Base-by-base conservation (phyloP, 2,888 invertebrate genomes). In the Dorcus parallelipipedus region DNA sequence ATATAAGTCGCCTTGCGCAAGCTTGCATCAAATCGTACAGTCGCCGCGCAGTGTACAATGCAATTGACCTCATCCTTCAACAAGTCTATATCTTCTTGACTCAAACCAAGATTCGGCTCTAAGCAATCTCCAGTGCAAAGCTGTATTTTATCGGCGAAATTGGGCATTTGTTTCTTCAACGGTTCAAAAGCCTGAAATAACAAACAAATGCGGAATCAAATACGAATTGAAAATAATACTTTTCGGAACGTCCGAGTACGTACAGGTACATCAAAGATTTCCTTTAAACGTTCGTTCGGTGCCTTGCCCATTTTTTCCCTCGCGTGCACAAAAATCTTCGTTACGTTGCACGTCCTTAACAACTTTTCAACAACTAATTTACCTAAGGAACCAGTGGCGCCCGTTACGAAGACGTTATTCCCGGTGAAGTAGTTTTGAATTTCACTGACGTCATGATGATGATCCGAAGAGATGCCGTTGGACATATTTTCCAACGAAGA, bases 21-120 rank as follows among this genome's bases (percentile, higher is more conserved):
- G 49, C 82, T 83, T 71, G 90, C 90, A 71, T 90, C 88, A 72
- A 92, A 91, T 63, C 85, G 81, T 10, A 91, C 86, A 0, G 89
- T 90, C 1, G 90, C 91, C 2, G 38, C n/a, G 51, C 7, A n/a
- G 5, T 41, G 7, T 3, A 9, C 3, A 42, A 14, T 14, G 17
- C 6, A 23, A 10, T 43, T 17, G 47, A 60, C 63, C 69, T 52
- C 64, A 38, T 69, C 64, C 20, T 49, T 49, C 8, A 64, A 39
- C 5, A 56, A 4, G 8, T 38, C 20, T 39, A 41, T 53, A 23
- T 45, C 45, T 33, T 10, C 2, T 17, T 58, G 47, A 10, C 50
- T 56, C 20, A 64, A 43, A 33, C 61, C 63, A 9, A 63, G 41
- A 40, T 41, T 17, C 4, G 23, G 38, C 51, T 43, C 9, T 3